These are phyloP conservation scores for Origma solitaria DNA, from an alignment of 2,113 vertebrate species.

Conservation along the genomic window DNA sequence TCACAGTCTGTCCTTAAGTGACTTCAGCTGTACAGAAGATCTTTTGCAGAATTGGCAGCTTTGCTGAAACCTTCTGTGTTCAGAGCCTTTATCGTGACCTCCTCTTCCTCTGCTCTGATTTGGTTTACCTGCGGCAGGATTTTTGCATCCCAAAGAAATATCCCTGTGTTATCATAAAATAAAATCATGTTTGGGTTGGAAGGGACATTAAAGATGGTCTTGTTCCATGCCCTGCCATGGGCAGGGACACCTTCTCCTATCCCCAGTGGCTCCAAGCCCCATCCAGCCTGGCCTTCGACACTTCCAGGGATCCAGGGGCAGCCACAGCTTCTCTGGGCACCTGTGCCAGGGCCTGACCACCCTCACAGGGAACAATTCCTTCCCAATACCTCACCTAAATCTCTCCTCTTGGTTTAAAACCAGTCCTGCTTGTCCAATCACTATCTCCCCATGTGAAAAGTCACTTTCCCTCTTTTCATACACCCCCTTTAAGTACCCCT, in stretches of 20 bases:
- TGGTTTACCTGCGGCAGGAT: neutral
- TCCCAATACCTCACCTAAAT: neutral
- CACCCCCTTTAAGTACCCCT: neutral
- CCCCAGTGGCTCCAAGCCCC: neutral
- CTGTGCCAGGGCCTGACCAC: rapidly evolving
- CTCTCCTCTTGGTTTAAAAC: neutral
- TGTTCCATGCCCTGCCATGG: rapidly evolving
- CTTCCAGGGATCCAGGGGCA: neutral
- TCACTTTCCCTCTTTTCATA: neutral
- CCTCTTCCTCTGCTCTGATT: neutral
- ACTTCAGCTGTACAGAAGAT: neutral
- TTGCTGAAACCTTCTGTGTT: neutral
- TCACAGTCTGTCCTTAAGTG: slow-evolving; percentile 44
- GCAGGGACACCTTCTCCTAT: neutral
- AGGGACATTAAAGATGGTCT: neutral
- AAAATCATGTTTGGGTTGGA: neutral
- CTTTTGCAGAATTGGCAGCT: slow-evolving; percentile 6
- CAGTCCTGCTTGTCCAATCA: neutral
- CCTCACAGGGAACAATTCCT: neutral
- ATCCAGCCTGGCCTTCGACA: neutral
- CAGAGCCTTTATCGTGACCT: neutral
- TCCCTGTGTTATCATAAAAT: neutral
- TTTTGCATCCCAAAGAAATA: neutral
- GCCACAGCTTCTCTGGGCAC: neutral
- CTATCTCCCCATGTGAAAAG: neutral